Evolutionary conservation across 2,888 invertebrate genomes (phyloP), one percentile per base, ranked within the genome.

Genomic region (Phanerotoma sp.): DNA sequence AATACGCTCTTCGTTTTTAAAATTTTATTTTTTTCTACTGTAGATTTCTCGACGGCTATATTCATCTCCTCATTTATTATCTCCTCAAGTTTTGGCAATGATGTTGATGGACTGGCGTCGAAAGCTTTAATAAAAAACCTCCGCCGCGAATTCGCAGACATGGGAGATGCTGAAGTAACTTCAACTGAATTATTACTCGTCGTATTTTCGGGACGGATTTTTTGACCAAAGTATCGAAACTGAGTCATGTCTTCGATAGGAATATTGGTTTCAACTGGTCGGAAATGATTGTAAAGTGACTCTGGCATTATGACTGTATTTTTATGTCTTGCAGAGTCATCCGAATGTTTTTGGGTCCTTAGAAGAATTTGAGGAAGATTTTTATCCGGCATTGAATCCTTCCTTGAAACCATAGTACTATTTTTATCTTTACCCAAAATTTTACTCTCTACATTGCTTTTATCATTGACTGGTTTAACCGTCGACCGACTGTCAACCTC

Each of bases 151-250:
- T 62, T 65, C 5, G 62, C 22, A 11, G 62, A 53, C 30, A 60
- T 64, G 13, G 69, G 53, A 3, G 65, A 54, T 6, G 64, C 67
- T 11, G 69, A 62, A 4, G 67, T 65, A 3, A 56, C 51, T 10
- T 73, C 76, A 5, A 71, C 63, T 1, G 72, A 70, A 60, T 72
- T 72, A 13, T 69, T 66, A 11, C 32, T 46, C 28, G 56, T 58
- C 4, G 65, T 66, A 41, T 70, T 72, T 1, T 79, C 71, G 0
- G 79, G 79, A 1, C 79, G 78, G 35, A 83, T 67, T 69, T 88
- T 88, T 67, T 87, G 84, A 0, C 88, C 88, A 69, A 88, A 88
- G 68, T 82, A 85, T 54, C 86, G 78, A 73, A 88, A 88, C 10
- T 87, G 87, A 45, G 84, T 83, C 79, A 87, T 82, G 66, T 87